These are phyloP conservation scores for Uropetala carovei DNA, from an alignment of 2,888 invertebrate species.

Conservation along the genomic window DNA sequence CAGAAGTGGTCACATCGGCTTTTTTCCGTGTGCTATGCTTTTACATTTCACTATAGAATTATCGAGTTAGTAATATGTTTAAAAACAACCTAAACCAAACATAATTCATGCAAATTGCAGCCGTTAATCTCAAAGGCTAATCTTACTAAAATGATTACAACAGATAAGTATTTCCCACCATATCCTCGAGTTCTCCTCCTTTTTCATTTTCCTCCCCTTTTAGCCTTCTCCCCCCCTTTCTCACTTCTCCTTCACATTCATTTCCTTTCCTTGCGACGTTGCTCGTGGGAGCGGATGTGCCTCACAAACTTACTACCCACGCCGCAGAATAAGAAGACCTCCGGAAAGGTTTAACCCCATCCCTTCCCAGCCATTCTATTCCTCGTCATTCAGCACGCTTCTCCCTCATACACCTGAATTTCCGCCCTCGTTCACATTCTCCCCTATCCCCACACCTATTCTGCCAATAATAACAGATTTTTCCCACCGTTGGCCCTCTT, in stretches of 20 bases:
- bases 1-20: no score
- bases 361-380: not conserved
- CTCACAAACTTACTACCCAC: constrained; percentile 52
- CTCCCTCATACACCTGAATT: not conserved
- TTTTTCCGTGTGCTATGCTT: no score
- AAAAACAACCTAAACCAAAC: no score
- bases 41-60: no score
- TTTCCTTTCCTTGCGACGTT: constrained; percentile 5
- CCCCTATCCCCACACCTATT: not conserved
- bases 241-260: constrained; percentile 2
- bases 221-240: not conserved
- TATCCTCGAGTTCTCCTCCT: not conserved
- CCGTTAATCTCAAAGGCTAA: no score
- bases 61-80: no score
- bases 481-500: not conserved
- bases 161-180: not conserved
- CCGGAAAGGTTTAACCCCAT: not conserved
- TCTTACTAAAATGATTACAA: no score
- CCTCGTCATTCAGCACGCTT: not conserved
- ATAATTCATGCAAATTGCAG: no score
- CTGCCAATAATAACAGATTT: not conserved
- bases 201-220: not conserved
- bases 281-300: constrained; percentile 54
- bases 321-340: constrained; percentile 23
- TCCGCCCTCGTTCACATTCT: no score